Conservation (phyloP, 2,797 vertebrate species). For the Acrossocheilus wenchowensis region DNA sequence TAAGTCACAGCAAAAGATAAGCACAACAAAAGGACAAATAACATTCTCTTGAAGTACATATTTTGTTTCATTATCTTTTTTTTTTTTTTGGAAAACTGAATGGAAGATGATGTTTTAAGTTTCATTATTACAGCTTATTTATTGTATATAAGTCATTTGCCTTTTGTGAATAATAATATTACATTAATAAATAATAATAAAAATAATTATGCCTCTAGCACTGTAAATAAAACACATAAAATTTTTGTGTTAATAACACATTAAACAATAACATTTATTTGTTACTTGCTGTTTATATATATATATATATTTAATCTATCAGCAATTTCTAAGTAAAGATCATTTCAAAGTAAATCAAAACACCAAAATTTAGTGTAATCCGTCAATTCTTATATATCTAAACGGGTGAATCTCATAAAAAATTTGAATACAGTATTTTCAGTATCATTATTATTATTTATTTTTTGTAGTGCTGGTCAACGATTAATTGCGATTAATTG, state of each 20-base stretch:
- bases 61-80: background rate
- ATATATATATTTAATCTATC: too few species aligned
- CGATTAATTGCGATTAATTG: too few species aligned
- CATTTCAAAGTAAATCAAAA: too few species aligned
- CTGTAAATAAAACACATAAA: too few species aligned
- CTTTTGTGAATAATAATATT: background rate
- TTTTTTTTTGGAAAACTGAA: background rate
- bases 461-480: too few species aligned
- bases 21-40: background rate
- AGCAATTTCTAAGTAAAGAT: too few species aligned
- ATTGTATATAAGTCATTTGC: background rate
- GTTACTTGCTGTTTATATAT: too few species aligned
- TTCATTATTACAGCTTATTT: background rate
- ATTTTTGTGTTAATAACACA: too few species aligned
- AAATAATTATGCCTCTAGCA: background rate
- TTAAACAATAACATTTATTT: too few species aligned
- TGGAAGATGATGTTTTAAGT: background rate
- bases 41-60: background rate
- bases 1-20: conserved; percentile 1
- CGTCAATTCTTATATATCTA: background rate
- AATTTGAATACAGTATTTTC: background rate
- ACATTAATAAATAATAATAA: background rate
- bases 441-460: background rate
- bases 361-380: background rate
- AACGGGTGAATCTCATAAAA: background rate